These are phyloP conservation scores for Eurystomus glaucurus DNA, from an alignment of 2,797 vertebrate species.

Conservation along the genomic window DNA sequence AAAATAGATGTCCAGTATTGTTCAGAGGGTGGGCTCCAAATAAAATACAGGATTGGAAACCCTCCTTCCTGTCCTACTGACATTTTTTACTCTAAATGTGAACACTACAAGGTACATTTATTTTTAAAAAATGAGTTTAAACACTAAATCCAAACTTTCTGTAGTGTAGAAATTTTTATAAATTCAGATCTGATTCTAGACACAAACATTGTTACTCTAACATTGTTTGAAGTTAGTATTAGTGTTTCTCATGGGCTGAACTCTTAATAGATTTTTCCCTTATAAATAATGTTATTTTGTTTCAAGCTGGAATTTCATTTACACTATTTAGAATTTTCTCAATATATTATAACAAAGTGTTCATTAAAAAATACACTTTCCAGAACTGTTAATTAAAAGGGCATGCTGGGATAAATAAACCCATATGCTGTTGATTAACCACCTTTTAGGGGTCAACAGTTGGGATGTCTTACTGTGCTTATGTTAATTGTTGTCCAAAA, in stretches of 20 bases:
- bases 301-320: slow-evolving; percentile 63
- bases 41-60: background rate
- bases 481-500: slow-evolving; percentile 83
- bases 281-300: slow-evolving; percentile 2
- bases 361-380: slow-evolving; percentile 71
- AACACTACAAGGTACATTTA: background rate
- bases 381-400: slow-evolving; percentile 88
- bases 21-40: background rate
- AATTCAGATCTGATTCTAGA: background rate
- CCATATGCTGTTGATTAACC: slow-evolving; percentile 91
- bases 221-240: background rate
- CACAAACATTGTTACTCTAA: background rate
- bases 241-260: background rate
- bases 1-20: background rate
- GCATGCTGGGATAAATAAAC: slow-evolving; percentile 87
- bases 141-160: background rate
- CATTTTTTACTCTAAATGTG: background rate
- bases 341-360: slow-evolving; percentile 43
- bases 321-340: slow-evolving; percentile 55
- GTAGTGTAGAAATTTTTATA: background rate
- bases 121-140: background rate
- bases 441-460: slow-evolving; percentile 86
- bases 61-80: background rate
- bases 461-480: slow-evolving; percentile 75
- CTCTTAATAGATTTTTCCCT: background rate